These are phyloP conservation scores for Scomber colias DNA, from an alignment of 2,113 vertebrate species.

Conservation along the genomic window DNA sequence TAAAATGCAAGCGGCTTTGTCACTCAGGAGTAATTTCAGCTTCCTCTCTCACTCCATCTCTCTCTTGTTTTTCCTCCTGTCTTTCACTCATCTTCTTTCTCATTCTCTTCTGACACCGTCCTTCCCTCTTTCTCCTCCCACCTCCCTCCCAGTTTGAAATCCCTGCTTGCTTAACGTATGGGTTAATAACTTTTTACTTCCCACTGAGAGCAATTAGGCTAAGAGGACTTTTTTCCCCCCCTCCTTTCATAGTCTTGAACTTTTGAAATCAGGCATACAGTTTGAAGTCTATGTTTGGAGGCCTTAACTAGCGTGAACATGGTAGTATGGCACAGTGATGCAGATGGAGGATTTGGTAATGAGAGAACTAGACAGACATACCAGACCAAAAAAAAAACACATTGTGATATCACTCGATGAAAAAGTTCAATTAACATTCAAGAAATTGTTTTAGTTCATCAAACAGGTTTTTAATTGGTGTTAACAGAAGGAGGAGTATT, in stretches of 20 bases:
- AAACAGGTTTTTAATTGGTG: constrained; percentile 2
- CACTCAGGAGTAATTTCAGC: constrained; percentile 41
- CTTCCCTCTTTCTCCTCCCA: constrained; percentile 50
- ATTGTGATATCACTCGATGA: constrained; percentile 4
- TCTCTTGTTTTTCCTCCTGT: constrained; percentile 14
- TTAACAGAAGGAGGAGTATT: constrained; percentile 4
- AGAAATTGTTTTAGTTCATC: neutral
- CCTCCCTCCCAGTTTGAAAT: constrained; percentile 66
- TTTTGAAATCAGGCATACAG: constrained; percentile 44
- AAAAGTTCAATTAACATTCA: neutral
- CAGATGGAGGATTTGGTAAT: constrained; percentile 9
- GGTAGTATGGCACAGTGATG: neutral
- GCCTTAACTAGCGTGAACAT: constrained; percentile 8
- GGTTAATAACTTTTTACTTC: constrained; percentile 79
- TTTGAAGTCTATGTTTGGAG: constrained; percentile 39
- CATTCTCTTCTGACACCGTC: constrained; percentile 49
- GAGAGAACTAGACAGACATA: neutral
- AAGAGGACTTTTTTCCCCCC: constrained; percentile 46
- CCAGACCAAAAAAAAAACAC: neutral
- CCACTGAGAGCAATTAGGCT: constrained; percentile 82
- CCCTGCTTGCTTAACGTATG: constrained; percentile 65
- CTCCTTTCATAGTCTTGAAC: constrained; percentile 62
- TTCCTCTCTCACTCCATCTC: constrained; percentile 23
- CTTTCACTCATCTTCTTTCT: constrained; percentile 35
- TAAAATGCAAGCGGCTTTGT: constrained; percentile 64